Conservation (phyloP, 2,797 vertebrate species). For the Dipus sagitta region DNA sequence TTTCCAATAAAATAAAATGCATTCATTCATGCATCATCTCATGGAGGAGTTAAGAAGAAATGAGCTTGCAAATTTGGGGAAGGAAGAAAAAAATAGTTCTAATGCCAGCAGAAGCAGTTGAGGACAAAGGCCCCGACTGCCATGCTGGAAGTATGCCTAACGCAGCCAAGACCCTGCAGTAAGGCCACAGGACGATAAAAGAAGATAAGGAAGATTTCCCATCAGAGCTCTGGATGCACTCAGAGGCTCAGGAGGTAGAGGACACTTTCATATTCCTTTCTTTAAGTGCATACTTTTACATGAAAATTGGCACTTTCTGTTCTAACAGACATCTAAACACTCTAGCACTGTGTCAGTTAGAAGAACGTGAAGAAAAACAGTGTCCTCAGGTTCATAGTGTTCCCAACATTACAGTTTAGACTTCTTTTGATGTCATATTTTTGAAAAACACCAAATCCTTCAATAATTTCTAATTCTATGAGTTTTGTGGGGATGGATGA, state of each 20-base stretch:
- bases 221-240: not conserved
- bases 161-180: not conserved
- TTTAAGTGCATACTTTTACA: slow-evolving; percentile 15
- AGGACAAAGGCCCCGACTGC: not conserved
- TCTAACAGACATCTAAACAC: not conserved
- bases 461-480: not conserved
- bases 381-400: not conserved
- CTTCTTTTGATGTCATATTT: slow-evolving; percentile 18
- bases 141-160: slow-evolving; percentile 14
- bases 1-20: slow-evolving; percentile 77
- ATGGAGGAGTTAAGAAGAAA: slow-evolving; percentile 66
- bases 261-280: slow-evolving; percentile 33
- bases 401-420: not conserved
- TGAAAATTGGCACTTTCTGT: not conserved
- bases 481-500: slow-evolving; percentile 5
- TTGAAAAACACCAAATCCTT: slow-evolving; percentile 24
- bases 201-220: not conserved
- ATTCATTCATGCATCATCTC: slow-evolving; percentile 50
- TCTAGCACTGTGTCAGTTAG: not conserved
- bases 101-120: slow-evolving; percentile 6
- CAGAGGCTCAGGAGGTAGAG: not conserved
- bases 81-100: slow-evolving; percentile 25
- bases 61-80: slow-evolving; percentile 49
- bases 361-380: not conserved
- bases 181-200: not conserved